Percentiles rank a stretch among this genome's conserved stretches.
phyloP scores from a whole-genome alignment of 2,113 vertebrate genomes.

The Rattus rattus region DNA sequence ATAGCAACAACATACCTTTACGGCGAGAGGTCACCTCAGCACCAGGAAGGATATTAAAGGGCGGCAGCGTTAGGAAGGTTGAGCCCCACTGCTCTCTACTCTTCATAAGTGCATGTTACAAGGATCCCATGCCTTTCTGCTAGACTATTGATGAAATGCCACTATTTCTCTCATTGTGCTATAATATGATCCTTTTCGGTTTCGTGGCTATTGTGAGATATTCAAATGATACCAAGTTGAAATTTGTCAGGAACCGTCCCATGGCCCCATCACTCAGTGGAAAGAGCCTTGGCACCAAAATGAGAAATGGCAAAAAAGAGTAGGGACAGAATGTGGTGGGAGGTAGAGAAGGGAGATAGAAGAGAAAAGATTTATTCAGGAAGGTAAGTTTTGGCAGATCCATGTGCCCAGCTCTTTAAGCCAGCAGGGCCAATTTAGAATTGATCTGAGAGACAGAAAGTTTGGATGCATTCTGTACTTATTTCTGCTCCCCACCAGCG shows the following conservation, averaged over 20 bases:
- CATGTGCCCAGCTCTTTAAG: constrained; percentile 75
- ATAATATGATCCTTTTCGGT: background rate
- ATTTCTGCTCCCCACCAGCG: constrained; percentile 53
- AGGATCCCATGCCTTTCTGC: constrained; percentile 5
- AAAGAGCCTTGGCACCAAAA: background rate
- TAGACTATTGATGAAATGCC: constrained; percentile 40
- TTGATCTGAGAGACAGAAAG: constrained; percentile 72
- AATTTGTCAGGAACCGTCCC: background rate
- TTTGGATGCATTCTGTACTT: constrained; percentile 74
- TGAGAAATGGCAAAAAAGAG: constrained; percentile 33
- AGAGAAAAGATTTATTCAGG: constrained; percentile 63
- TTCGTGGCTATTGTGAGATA: constrained; percentile 20
- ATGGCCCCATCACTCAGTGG: background rate
- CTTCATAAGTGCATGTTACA: background rate
- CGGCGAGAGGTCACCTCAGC: background rate
- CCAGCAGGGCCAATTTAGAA: constrained; percentile 81
- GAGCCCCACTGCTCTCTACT: background rate
- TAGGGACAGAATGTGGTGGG: background rate
- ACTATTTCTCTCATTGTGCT: background rate
- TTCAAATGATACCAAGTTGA: constrained; percentile 13
- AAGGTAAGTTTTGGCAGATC: constrained; percentile 70
- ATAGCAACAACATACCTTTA: background rate
- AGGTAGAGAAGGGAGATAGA: constrained; percentile 16
- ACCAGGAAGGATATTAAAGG: background rate
- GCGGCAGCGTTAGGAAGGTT: background rate